Base-by-base conservation (phyloP, 1,140 invertebrate genomes). In the Glossosoma conforme region DNA sequence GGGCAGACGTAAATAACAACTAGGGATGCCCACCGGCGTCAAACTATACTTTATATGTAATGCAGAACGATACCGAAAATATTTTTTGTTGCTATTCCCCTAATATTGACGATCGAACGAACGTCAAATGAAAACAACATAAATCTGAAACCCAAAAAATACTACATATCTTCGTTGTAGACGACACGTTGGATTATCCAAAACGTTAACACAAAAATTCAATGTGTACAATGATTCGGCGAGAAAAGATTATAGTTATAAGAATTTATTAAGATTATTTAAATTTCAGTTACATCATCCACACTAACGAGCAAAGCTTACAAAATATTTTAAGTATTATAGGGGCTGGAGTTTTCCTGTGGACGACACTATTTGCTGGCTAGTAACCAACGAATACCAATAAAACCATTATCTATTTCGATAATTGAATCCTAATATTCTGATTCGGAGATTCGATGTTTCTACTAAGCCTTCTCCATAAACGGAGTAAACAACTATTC, bases 361-460 rank as follows among this genome's bases (percentile, higher is more conserved):
- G n/a, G 33, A 9, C 5, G 8, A 40, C 6, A 19, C 20, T 9
- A 20, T 40, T 19, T 19, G 3, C 9, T 40, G 15, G 13, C 4
- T 19, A 10, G 6, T 6, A 9, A 15, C 4, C 20, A 28, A 28
- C 10, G 18, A 30, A 8, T 44, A 32, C 4, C 6, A 38, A 21
- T 20, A 38, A 15, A 22, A 18, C 28, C 14, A 14, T 40, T 51
- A 56, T 48, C 54, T 35, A 51, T 48, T 21, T 25, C 13, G 17
- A 51, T 32, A 40, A 48, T 40, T 28, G 15, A 30, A 13, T 48
- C 37, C 11, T 40, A 40, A 40, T 30, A 24, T 25, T 43, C 41
- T 14, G 40, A 43, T 20, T 36, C 48, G 11, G 25, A 30, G 8
- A 30, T 9, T 9, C n/a, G n/a, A n/a, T 30, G n/a, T 30, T 30